phyloP scores from a whole-genome alignment of 1,140 invertebrate species.

The Condylostylus longicornis region DNA sequence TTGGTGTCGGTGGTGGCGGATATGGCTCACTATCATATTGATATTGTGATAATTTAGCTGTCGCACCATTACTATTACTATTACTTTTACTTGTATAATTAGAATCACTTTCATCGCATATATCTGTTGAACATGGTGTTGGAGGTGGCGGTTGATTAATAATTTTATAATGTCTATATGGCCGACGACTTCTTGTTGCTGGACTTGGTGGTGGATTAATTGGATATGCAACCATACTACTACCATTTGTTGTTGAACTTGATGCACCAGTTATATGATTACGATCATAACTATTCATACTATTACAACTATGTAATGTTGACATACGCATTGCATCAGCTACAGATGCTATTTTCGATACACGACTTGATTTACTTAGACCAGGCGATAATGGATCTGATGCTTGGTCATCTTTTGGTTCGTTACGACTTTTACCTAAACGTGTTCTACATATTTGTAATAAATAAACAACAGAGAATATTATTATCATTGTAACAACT shows the following conservation, averaged over 20 bases:
- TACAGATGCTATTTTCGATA: slow-evolving; percentile 32
- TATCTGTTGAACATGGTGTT: slow-evolving; percentile 86
- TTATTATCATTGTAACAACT: slow-evolving; percentile 33
- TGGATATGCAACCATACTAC: slow-evolving; percentile 33
- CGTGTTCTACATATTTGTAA: slow-evolving; percentile 35
- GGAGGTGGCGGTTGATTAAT: slow-evolving; percentile 78
- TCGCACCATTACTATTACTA: slow-evolving; percentile 21
- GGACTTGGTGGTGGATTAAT: slow-evolving; percentile 79
- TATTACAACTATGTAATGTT: slow-evolving; percentile 42
- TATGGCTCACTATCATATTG: slow-evolving; percentile 53
- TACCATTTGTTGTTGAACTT: slow-evolving; percentile 51
- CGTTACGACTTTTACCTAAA: slow-evolving; percentile 33
- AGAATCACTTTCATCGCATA: slow-evolving; percentile 75
- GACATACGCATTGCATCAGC: slow-evolving; percentile 50
- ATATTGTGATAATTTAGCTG: slow-evolving; percentile 31
- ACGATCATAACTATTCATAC: slow-evolving; percentile 54
- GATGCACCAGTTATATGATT: slow-evolving; percentile 71
- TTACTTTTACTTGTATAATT: slow-evolving; percentile 39
- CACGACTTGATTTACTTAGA: slow-evolving; percentile 34
- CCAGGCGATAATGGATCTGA: slow-evolving; percentile 43
- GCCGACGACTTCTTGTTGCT: slow-evolving; percentile 57
- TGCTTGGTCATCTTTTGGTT: slow-evolving; percentile 40
- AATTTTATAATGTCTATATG: slow-evolving; percentile 60
- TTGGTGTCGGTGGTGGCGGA: slow-evolving; percentile 70
- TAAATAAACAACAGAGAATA: slow-evolving; percentile 33